Conservation (phyloP, 2,113 vertebrate species). For the Stercorarius parasiticus region DNA sequence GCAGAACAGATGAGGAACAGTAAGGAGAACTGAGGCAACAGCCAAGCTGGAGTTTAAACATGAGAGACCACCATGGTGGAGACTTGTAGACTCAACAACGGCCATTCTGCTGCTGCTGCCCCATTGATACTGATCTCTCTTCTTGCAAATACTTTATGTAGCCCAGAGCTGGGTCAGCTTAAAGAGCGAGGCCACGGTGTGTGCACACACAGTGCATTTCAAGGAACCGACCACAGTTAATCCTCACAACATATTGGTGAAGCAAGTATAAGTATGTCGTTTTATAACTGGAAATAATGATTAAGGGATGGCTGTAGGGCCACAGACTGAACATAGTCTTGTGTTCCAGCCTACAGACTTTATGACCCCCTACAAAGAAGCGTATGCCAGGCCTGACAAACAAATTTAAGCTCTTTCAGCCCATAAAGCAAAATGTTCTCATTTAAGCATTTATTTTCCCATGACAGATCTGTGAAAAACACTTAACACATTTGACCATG, state of each 20-base stretch:
- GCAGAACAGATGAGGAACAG: neutral
- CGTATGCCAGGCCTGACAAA: neutral
- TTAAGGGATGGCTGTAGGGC: neutral
- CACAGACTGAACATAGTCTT: neutral
- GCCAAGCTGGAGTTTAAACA: neutral
- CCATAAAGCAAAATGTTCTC: neutral
- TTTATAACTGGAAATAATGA: neutral
- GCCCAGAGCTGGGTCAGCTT: neutral
- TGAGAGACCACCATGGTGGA: rapidly evolving
- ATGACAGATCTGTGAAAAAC: neutral
- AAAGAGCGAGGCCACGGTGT: neutral
- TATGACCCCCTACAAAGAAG: neutral
- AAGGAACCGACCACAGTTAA: neutral
- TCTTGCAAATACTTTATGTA: rapidly evolving
- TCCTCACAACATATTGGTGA: neutral
- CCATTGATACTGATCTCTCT: neutral
- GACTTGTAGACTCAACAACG: rapidly evolving
- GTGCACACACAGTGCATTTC: neutral
- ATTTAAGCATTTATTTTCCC: neutral
- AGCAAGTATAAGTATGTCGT: neutral
- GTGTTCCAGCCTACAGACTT: neutral
- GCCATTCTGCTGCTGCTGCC: neutral
- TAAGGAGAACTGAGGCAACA: neutral
- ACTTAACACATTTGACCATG: neutral
- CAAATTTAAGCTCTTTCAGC: neutral